Evolutionary conservation across 37 sponge, comb jelly and placozoan species (phyloP).

Genomic region (Beroe forskalii): DNA sequence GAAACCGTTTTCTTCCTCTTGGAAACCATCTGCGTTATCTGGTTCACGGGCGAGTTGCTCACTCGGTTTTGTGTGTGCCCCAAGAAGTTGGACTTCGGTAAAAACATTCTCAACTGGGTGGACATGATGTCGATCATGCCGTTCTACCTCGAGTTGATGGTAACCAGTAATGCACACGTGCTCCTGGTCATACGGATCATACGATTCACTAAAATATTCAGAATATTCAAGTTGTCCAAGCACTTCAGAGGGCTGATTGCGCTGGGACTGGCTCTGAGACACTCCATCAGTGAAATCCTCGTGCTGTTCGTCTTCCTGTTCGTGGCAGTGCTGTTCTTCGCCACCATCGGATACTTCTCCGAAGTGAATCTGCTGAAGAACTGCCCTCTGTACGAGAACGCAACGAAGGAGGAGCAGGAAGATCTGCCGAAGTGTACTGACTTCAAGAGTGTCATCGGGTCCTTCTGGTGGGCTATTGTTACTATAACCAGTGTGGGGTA

Average conservation of each 20-base stretch:
- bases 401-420: background rate
- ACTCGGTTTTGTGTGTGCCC: conserved; percentile 59
- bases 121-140: conserved; percentile 22
- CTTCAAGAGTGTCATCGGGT: conserved; percentile 37
- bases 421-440: background rate
- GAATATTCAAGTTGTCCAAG: conserved; percentile 48
- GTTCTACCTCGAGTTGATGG: conserved; percentile 54
- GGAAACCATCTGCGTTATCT: conserved; percentile 58
- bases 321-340: conserved; percentile 55
- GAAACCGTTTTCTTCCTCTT: conserved; percentile 6
- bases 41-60: conserved; percentile 37
- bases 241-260: conserved; percentile 66
- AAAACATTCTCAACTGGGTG: conserved; percentile 59
- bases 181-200: conserved; percentile 38
- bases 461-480: conserved; percentile 65
- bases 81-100: background rate
- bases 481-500: conserved; percentile 62
- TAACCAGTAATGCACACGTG: conserved; percentile 11
- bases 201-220: conserved; percentile 58
- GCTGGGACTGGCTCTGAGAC: conserved; percentile 24
- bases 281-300: conserved; percentile 53
- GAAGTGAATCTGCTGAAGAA: background rate
- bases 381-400: background rate
- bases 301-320: conserved; percentile 63
- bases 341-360: conserved; percentile 53